A percentile compares a stretch with the other conserved stretches of the same genome.
Evolutionary conservation across 2,797 vertebrate genomes (phyloP).

Genomic region (Ctenopoma multispine): DNA sequence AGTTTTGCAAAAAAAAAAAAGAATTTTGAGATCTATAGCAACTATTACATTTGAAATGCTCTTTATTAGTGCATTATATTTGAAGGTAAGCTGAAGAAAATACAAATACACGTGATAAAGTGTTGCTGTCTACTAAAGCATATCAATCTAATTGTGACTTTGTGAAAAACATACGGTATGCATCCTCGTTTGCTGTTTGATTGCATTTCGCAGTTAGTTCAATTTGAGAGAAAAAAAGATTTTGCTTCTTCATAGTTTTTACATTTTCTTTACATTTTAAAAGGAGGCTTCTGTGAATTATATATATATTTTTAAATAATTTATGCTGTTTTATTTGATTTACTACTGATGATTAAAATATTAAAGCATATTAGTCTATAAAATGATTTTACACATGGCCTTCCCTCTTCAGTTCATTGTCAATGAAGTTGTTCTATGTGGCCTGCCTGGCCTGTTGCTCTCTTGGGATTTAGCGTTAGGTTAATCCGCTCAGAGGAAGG

Average conservation of each 20-base stretch:
- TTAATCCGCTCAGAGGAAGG: slow-evolving; percentile 86
- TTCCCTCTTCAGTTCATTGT: slow-evolving; percentile 64
- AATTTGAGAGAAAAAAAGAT: slow-evolving; percentile 12
- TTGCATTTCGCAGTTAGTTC: slow-evolving; percentile 38
- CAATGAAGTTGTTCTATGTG: slow-evolving; percentile 79
- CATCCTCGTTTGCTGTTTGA: slow-evolving; percentile 34
- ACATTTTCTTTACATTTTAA: slow-evolving; percentile 19
- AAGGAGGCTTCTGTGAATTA: not conserved
- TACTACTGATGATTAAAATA: slow-evolving; percentile 28
- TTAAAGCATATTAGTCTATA: slow-evolving; percentile 34
- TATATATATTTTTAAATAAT: slow-evolving; percentile 6
- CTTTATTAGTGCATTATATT: slow-evolving; percentile 15
- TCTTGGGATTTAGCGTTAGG: slow-evolving; percentile 85
- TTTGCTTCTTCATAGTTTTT: not conserved
- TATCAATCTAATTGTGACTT: slow-evolving; percentile 41
- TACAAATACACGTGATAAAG: slow-evolving; percentile 17
- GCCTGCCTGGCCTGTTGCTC: slow-evolving; percentile 84
- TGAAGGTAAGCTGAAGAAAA: slow-evolving; percentile 16
- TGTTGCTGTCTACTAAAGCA: slow-evolving; percentile 33
- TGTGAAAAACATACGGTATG: slow-evolving; percentile 26
- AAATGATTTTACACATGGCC: slow-evolving; percentile 57
- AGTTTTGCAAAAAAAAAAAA: slow-evolving; percentile 17
- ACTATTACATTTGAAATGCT: slow-evolving; percentile 21
- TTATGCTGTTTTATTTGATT: slow-evolving; percentile 26
- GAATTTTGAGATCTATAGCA: slow-evolving; percentile 16